phyloP scores from a whole-genome alignment of 2,113 vertebrate species.

The Triplophysa dalaica region DNA sequence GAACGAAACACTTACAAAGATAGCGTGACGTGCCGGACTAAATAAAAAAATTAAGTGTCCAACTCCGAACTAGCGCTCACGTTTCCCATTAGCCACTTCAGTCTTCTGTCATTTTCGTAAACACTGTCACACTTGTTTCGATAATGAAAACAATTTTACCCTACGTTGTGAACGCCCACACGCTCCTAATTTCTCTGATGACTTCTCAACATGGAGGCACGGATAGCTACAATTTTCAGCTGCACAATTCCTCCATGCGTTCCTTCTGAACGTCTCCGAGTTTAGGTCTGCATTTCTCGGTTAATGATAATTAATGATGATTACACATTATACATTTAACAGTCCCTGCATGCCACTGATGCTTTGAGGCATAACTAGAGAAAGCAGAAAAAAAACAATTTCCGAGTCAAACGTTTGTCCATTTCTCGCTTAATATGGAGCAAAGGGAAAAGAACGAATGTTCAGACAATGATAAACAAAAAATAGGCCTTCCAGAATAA shows the following conservation, averaged over 20 bases:
- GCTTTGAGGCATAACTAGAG: conserved; percentile 44
- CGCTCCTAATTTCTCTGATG: conserved; percentile 20
- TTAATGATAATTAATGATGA: conserved; percentile 61
- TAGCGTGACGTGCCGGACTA: conserved; percentile 4
- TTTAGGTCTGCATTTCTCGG: conserved; percentile 45
- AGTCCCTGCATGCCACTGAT: conserved; percentile 46
- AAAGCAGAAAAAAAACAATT: conserved; percentile 47
- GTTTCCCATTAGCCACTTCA: conserved; percentile 17
- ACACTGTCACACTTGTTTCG: conserved; percentile 24
- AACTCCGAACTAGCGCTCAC: not conserved
- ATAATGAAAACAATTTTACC: conserved; percentile 30
- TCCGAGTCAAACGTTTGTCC: conserved; percentile 47
- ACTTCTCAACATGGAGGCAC: not conserved
- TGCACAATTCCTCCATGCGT: conserved; percentile 26
- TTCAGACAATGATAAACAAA: no score
- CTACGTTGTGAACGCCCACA: not conserved
- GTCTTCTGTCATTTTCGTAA: conserved; percentile 28
- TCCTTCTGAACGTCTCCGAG: conserved; percentile 46
- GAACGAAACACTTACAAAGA: conserved; percentile 41
- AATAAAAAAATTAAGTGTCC: not conserved
- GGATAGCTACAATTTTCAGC: not conserved
- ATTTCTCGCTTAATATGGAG: conserved; percentile 15
- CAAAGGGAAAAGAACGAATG: not conserved
- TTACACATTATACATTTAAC: conserved; percentile 60
- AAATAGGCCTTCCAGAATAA: no score